phyloP scores from a whole-genome alignment of 1,140 invertebrate genomes.

The Frieseomelitta varia region DNA sequence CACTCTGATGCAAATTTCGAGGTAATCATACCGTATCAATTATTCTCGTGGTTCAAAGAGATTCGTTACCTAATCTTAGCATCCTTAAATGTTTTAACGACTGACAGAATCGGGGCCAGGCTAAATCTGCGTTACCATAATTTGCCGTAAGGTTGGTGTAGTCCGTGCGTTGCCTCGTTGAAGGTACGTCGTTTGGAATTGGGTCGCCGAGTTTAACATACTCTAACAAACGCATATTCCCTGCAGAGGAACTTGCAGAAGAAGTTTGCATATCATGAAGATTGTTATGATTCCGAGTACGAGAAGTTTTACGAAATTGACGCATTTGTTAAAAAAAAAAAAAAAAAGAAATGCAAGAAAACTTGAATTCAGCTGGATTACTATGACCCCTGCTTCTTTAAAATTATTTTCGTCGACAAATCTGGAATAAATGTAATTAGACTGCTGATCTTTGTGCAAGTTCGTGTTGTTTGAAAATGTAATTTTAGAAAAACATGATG shows the following conservation, averaged over 20 bases:
- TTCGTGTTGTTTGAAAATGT: no score
- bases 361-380: background rate
- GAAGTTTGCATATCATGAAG: background rate
- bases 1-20: background rate
- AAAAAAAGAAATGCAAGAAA: background rate
- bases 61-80: background rate
- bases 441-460: no score
- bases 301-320: background rate
- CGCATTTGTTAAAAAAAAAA: no score
- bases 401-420: background rate
- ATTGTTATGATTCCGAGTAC: background rate
- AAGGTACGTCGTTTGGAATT: background rate
- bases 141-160: background rate
- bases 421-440: background rate
- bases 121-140: constrained; percentile 13
- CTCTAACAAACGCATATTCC: constrained; percentile 15
- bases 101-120: background rate
- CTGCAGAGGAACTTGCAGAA: background rate
- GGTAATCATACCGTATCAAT: background rate
- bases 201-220: background rate
- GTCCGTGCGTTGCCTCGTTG: background rate
- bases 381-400: background rate
- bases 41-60: background rate
- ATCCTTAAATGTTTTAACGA: background rate
- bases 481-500: no score